phyloP scores from a whole-genome alignment of 2,888 invertebrate species.

The Sphaeridia pumilis region DNA sequence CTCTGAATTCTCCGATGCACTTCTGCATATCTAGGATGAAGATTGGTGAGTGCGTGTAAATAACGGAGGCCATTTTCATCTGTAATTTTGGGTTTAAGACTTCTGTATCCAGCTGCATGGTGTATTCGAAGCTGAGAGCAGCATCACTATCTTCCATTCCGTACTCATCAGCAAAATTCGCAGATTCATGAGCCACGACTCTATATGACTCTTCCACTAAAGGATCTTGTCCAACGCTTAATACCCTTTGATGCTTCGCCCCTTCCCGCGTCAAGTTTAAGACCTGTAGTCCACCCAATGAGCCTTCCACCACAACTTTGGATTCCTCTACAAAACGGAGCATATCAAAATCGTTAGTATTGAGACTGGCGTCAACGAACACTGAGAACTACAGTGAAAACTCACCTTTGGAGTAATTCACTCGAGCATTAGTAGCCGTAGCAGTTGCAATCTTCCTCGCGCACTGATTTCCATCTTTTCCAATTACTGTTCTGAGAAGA shows the following conservation, averaged over 20 bases:
- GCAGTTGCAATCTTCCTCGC: constrained; percentile 88
- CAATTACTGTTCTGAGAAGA: constrained; percentile 63
- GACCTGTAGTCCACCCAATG: constrained; percentile 76
- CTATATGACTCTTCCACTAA: constrained; percentile 41
- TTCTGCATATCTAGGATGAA: constrained; percentile 74
- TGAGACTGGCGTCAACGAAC: neutral
- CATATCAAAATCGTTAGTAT: neutral
- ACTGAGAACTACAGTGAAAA: too few species aligned
- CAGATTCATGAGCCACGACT: constrained; percentile 15
- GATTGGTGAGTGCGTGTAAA: constrained; percentile 84
- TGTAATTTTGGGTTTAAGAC: constrained; percentile 16
- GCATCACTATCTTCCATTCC: constrained; percentile 16
- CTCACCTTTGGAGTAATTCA: constrained; percentile 46
- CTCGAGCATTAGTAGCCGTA: constrained; percentile 68
- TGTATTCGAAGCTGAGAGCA: constrained; percentile 28
- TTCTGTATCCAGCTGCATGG: constrained; percentile 8
- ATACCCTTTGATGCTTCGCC: constrained; percentile 68
- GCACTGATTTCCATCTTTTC: constrained; percentile 54
- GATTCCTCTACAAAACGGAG: constrained; percentile 1
- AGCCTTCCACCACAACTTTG: constrained; percentile 54
- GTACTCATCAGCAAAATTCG: neutral
- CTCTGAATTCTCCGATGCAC: constrained; percentile 49
- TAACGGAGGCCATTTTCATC: constrained; percentile 72
- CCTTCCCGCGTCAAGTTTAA: constrained; percentile 77
- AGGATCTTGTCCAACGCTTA: constrained; percentile 70